A percentile compares a stretch with the other conserved stretches of the same genome.
phyloP scores from a whole-genome alignment of 2,113 vertebrate genomes.

The Corythornis madagascariensis region DNA sequence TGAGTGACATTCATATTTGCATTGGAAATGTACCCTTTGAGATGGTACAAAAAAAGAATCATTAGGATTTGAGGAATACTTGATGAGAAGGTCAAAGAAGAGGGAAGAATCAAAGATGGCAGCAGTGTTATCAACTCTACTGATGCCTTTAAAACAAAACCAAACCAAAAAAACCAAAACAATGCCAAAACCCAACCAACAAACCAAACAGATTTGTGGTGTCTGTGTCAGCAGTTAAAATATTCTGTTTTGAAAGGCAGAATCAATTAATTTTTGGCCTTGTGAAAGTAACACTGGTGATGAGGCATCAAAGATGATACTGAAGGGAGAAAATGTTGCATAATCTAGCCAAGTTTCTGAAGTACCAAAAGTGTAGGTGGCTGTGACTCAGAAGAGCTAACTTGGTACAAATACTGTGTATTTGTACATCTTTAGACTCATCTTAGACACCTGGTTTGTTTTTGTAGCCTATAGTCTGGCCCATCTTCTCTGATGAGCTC shows the following conservation, averaged over 20 bases:
- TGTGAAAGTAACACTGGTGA: neutral
- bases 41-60: neutral
- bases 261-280: fast-evolving
- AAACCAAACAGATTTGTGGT: neutral
- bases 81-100: neutral
- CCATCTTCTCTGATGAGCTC: neutral
- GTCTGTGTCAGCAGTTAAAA: neutral
- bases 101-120: neutral
- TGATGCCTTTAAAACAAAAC: neutral
- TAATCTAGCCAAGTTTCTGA: neutral
- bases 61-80: neutral
- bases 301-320: neutral
- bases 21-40: neutral
- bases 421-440: neutral
- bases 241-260: neutral
- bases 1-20: neutral
- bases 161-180: too few species aligned
- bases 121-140: neutral
- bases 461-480: fast-evolving
- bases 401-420: fast-evolving
- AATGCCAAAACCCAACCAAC: neutral
- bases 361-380: neutral
- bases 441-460: neutral
- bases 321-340: neutral
- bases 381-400: neutral